Conservation (phyloP, 2,888 invertebrate species). For the Isotomurus palustris region DNA sequence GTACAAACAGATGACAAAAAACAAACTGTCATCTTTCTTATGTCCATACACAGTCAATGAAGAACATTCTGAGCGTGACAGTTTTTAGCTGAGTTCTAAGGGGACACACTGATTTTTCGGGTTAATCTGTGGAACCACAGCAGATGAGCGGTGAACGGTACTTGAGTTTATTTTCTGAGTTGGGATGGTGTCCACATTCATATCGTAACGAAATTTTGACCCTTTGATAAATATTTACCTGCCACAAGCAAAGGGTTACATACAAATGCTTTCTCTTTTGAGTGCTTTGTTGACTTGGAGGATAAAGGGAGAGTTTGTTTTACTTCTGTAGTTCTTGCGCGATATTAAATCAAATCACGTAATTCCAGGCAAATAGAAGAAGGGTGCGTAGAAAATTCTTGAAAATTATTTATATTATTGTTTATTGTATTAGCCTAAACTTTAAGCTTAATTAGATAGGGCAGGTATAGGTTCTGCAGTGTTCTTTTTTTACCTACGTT, state of each 20-base stretch:
- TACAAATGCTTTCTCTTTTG: too few species aligned
- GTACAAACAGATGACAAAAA: conserved; percentile 7
- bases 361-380: not conserved
- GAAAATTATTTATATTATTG: too few species aligned
- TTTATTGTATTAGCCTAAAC: too few species aligned
- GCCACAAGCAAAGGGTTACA: conserved; percentile 1
- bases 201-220: conserved; percentile 6
- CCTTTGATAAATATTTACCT: conserved; percentile 7
- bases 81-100: not conserved
- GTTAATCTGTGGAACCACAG: conserved; percentile 10
- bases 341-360: not conserved
- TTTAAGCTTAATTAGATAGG: too few species aligned
- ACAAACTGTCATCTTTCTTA: not conserved
- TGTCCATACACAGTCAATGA: not conserved
- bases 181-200: conserved; percentile 6
- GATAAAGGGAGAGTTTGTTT: not conserved
- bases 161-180: not conserved
- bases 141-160: conserved; percentile 7
- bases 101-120: conserved; percentile 5
- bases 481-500: too few species aligned
- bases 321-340: not conserved
- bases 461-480: too few species aligned
- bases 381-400: too few species aligned
- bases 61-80: conserved; percentile 1
- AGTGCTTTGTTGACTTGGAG: conserved; percentile 3